Conservation (phyloP, 2,797 vertebrate genomes). For the Enteromius afrohamiltoni region DNA sequence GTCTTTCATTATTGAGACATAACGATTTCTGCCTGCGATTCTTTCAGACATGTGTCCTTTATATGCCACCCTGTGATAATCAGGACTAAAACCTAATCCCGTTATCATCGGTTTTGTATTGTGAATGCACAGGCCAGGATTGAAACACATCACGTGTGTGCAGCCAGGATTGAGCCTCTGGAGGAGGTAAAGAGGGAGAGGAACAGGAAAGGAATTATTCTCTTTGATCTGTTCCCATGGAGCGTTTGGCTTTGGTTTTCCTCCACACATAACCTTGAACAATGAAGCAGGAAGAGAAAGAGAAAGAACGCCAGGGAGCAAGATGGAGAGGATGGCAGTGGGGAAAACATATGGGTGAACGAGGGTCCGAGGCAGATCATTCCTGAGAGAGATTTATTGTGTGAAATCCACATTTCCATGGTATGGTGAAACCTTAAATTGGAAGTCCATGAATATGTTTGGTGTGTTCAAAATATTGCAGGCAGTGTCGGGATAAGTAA, state of each 20-base stretch:
- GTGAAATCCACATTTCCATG: constrained; percentile 29
- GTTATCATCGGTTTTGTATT: constrained; percentile 33
- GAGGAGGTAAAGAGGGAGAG: constrained; percentile 52
- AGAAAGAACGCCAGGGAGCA: constrained; percentile 27
- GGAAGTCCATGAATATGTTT: not conserved
- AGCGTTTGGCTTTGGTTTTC: constrained; percentile 63
- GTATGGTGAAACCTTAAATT: not conserved
- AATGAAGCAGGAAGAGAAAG: constrained; percentile 26
- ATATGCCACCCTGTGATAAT: constrained; percentile 28
- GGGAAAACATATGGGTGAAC: not conserved
- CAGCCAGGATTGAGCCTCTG: constrained; percentile 54
- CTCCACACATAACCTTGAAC: constrained; percentile 40
- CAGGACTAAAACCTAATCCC: constrained; percentile 38
- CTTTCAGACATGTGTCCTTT: constrained; percentile 23
- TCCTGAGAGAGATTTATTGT: constrained; percentile 26
- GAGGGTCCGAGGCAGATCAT: constrained; percentile 29
- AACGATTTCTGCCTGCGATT: constrained; percentile 16
- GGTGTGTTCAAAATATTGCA: not conserved
- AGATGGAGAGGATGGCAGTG: not conserved
- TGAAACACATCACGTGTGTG: constrained; percentile 56
- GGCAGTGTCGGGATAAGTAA: not conserved
- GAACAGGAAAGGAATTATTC: constrained; percentile 65
- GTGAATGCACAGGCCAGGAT: constrained; percentile 47
- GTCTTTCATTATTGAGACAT: constrained; percentile 1
- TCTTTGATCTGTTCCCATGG: constrained; percentile 69